Base-by-base conservation (phyloP, 2,113 vertebrate genomes). In the Vidua chalybeata region DNA sequence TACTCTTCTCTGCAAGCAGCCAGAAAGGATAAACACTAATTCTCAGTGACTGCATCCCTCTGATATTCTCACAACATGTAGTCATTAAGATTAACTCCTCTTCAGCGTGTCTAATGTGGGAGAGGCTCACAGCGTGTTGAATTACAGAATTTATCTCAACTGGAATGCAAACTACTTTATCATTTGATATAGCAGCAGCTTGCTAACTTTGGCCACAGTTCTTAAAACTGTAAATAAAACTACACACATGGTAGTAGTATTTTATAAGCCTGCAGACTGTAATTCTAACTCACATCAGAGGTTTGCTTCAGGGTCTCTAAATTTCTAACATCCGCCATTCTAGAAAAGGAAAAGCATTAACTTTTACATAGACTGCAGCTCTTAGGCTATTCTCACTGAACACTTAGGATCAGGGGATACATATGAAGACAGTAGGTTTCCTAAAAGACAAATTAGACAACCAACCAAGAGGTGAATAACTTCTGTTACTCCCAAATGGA, bases 71-170 rank as follows among this genome's bases (percentile, higher is more conserved):
- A 89, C 56, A 94, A 93, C 86, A 92, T 7, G 33, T 23, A 76
- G 58, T 76, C 71, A 94, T 97, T 95, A 96, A 83, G 66, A 76
- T 76, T 76, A 94, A 68, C 62, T 91, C 49, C 52, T 67, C 78
- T 61, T 52, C 64, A 64, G 33, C 0, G 6, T 35, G 14, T 27
- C 64, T 49, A 19, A 22, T 0, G 43, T 84, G 74, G 79, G 94
- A 94, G 91, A 72, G 17, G 54, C 39, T 69, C 62, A 62, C 23
- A 52, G 61, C 2, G 0, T 33, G 49, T 13, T 64, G n/a, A 92
- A 63, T 55, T 31, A 52, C 0, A 16, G 26, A 30, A 72, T 54
- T 95, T 33, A 79, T 6, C 30, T 58, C 51, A 5, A 0, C n/a
- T 30, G 64, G 48, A 94, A 73, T 54, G 62, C 76, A 87, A 94